These are phyloP conservation scores for Dendrocincla tyrannina DNA, from an alignment of 2,797 vertebrate genomes.

Conservation along the genomic window DNA sequence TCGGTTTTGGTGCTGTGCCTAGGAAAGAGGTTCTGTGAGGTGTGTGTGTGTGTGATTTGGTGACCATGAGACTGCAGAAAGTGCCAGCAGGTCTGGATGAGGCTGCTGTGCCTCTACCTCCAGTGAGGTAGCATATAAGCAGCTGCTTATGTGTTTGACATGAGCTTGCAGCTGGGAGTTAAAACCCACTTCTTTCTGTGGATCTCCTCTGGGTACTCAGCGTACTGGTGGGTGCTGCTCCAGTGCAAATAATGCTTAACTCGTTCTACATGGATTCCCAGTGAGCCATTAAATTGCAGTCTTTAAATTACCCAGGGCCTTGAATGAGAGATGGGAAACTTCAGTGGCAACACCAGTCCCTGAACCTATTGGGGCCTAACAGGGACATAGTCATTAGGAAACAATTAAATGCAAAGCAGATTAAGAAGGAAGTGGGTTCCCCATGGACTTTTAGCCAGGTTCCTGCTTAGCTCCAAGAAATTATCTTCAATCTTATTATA, in stretches of 20 bases:
- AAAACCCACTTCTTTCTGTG: neutral
- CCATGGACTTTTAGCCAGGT: slow-evolving; percentile 19
- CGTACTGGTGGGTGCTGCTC: neutral
- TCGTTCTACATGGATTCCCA: neutral
- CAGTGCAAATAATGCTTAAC: neutral
- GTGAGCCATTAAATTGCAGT: neutral
- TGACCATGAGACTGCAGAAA: neutral
- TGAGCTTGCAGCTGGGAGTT: neutral
- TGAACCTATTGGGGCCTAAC: slow-evolving; percentile 7
- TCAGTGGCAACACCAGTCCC: neutral
- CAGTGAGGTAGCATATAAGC: neutral
- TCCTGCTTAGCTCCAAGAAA: slow-evolving; percentile 35
- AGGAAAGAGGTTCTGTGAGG: neutral
- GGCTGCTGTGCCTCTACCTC: neutral
- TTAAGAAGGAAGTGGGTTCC: slow-evolving; percentile 41
- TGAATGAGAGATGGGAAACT: neutral
- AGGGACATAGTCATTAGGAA: slow-evolving; percentile 41
- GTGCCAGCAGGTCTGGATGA: neutral
- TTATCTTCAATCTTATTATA: slow-evolving; percentile 10
- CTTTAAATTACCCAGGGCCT: neutral
- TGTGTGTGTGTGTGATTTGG: neutral
- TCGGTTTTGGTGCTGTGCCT: neutral
- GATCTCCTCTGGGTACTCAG: neutral
- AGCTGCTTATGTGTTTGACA: neutral
- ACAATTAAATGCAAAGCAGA: slow-evolving; percentile 54